Percentiles rank a stretch among this genome's conserved stretches.
phyloP scores from a whole-genome alignment of 2,113 vertebrate species.

The Chloroceryle aenea region DNA sequence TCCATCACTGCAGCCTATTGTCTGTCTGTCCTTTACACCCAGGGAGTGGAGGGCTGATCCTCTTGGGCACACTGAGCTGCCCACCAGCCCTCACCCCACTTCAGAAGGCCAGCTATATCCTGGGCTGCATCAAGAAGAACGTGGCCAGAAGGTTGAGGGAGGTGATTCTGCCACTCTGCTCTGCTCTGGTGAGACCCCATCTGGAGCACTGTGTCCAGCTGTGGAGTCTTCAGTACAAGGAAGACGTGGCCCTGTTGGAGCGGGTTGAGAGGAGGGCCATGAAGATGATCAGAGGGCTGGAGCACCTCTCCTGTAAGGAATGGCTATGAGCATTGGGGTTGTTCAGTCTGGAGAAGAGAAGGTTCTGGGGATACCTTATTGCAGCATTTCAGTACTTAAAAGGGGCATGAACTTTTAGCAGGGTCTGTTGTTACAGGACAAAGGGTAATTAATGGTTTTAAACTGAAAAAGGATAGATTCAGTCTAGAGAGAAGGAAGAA shows the following conservation, averaged over 20 bases:
- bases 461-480: not conserved
- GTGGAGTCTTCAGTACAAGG: not conserved
- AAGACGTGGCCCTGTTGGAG: not conserved
- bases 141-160: not conserved
- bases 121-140: not conserved
- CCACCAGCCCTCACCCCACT: not conserved
- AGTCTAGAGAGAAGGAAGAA: not conserved
- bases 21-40: fast-evolving
- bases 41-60: not conserved
- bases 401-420: not conserved
- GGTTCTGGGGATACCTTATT: fast-evolving
- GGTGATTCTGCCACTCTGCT: not conserved
- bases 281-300: not conserved
- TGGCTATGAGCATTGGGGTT: not conserved
- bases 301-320: not conserved
- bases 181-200: fast-evolving
- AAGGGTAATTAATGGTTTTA: not conserved
- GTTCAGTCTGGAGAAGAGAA: not conserved
- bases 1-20: not conserved
- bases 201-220: not conserved
- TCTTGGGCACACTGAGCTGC: not conserved
- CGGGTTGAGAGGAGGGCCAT: not conserved
- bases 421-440: not conserved
- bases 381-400: not conserved
- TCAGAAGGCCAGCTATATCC: not conserved